Base-by-base conservation (phyloP, 2,113 vertebrate genomes). In the Trogon surrucura region DNA sequence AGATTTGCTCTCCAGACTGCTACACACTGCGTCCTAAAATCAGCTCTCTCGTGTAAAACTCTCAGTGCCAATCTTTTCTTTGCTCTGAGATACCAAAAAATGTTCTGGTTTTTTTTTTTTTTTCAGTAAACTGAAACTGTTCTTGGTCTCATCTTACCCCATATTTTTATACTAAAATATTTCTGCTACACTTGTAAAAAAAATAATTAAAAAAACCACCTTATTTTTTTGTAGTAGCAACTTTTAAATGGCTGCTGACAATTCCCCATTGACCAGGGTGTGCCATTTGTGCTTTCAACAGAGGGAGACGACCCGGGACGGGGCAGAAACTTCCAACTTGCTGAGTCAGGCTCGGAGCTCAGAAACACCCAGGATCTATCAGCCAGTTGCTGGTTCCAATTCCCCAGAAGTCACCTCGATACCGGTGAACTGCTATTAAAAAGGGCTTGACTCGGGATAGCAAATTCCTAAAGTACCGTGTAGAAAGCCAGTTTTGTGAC, bases 1-100 rank as follows among this genome's bases (percentile, higher is more conserved):
- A 88, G 80, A 80, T 67, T 80, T 81, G 61, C 58, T 90, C 88
- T 84, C 75, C 85, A 93, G 85, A 81, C 75, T 74, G 27, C 32
- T 86, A 51, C 30, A 60, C 34, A 6, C n/a, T 27, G 60, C 66
- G 32, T 23, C 61, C 83, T 70, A 75, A 69, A 89, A 84, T 65
- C 51, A 91, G 26, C 25, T 77, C n/a, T 82, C 47, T 61, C 71
- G 34, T 23, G 8, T 38, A 73, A 83, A 85, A 56, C 36, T 66
- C 10, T 58, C 47, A 64, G 21, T 60, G 85, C 69, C 82, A 88
- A 62, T 51, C n/a, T 82, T 48, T 77, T 57, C 45, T 64, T 87
- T 1, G 2, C 26, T 79, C 50, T 69, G 70, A 82, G 54, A 85
- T 45, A 81, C 25, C 60, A 78, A 88, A 91, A 89, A 75, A 44